Evolutionary conservation across 2,888 invertebrate species (phyloP), one percentile per base, ranked within the genome.

Genomic region (Plebejus anna): DNA sequence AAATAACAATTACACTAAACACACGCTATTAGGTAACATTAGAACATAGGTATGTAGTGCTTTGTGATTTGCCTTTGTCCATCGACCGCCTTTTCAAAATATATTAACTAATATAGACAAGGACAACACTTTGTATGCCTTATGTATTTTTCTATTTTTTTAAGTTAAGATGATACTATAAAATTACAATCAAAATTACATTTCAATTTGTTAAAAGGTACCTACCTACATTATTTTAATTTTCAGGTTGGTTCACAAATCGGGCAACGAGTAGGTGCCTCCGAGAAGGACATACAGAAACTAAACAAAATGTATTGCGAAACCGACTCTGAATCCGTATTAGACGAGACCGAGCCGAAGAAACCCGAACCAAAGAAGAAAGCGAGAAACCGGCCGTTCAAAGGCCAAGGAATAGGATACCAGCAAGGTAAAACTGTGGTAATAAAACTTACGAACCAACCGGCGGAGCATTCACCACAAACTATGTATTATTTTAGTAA

Each of bases 251-350:
- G 92, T 59, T 94, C 89, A 7, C 83, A 85, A 78, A 95, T 96
- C 75, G 96, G 96, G 1, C 95, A 95, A 85, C 90, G 95, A 81
- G 79, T 87, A 71, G 94, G 94, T 61, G 86, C 96, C 70, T 95
- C 95, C 36, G 91, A 94, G 55, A 95, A 95, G 80, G 96, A 96
- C 79, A 85, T 90, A 6, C 83, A 89, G 79, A 96, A 95, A 84
- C 84, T 96, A 13, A 94, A 94, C 79, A 90, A 89, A 82, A 95
- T 95, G 95, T 96, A 96, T 81, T 94, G 94, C 78, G 91, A 92
- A 75, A 86, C 88, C 6, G 89, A 90, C 79, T 87, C 86, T 9
- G 86, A 87, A 47, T 42, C 42, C 76, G 81, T 80, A 57, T 82
- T 86, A 38, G 79, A 79, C 76, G 86, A 84, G 42, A 86, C 84